Base-by-base conservation (phyloP, 2,888 invertebrate genomes). In the Andrena chrysosceles region DNA sequence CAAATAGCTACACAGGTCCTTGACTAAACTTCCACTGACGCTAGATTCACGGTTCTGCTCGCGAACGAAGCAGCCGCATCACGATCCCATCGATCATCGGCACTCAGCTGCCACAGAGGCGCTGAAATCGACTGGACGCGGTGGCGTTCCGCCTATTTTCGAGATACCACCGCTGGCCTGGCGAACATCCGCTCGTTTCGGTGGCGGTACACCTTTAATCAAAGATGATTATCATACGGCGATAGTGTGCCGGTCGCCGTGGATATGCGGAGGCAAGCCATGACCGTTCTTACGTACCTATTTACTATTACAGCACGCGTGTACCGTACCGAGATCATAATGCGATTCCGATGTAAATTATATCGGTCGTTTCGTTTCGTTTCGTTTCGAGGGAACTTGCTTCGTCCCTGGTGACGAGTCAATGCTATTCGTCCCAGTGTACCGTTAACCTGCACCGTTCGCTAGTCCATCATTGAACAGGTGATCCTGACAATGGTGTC, bases 141-240 rank as follows among this genome's bases (percentile, higher is more conserved):
- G 42, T 42, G 42, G 42, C 42, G 42, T 42, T 42, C 42, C 42
- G 42, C 42, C 42, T 42, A 16, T 42, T 42, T 42, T 42, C 16
- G 42, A 13, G 42, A 42, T 42, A 42, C 16, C 31, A 13, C 1
- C 13, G 29, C 23, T 13, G 20, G 52, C 13, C 42, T 62, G 23
- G 35, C 59, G 35, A 35, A 42, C 59, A 71, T 31, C 62, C 70
- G 70, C 48, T 35, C 42, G 23, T 49, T 71, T 71, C 67, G 73
- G 54, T 80, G 74, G 73, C 68, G 67, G 74, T 81, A 69, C 59
- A 67, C 72, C 56, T 86, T 85, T 85, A 86, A 85, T 86, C 85
- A 85, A 79, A 85, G 86, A 86, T 86, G 81, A 83, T 85, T 85
- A 86, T 85, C 86, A 82, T 75, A 75, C 69, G 76, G 78, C 56